Evolutionary conservation across 2,888 invertebrate species (phyloP), one percentile per base, ranked within the genome.

Genomic region (Dasysyrphus tricinctus): DNA sequence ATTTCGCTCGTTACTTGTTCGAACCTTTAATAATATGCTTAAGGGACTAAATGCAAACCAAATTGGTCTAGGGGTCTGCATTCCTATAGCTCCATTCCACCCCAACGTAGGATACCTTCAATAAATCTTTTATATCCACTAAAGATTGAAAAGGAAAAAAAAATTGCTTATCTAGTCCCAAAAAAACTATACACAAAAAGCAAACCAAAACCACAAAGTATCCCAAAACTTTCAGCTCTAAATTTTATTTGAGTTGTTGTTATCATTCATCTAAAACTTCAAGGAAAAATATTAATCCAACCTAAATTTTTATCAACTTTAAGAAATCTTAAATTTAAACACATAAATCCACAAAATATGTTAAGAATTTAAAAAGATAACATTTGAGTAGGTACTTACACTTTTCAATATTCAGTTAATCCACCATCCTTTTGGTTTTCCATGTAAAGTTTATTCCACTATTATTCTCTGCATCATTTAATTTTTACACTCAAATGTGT

Each of bases 321-420:
- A 34, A n/a, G n/a, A n/a, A 34, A 34, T 57, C 57, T 16, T 34
- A 16, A 57, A 34, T 34, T 56, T 34, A 34, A n/a, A 5, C 14
- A 34, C 34, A 34, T 34, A 34, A 57, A 34, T 44, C 32, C 24
- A 24, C 6, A 39, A 3, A 61, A 24, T 8, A 14, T 12, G 47
- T 44, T 16, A 65, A 16, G n/a, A 16, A 65, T 65, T 34, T n/a
- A 34, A 39, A 39, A 51, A 16, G 5, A 61, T 16, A 16, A 51
- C 16, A 37, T 7, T 7, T 9, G 7, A 57, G 65, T 24, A 6
- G 57, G 56, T 85, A 85, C 85, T 59, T 69, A 81, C 81, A 85
- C 85, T 63, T 78, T 77, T 77, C 14, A 81, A 47, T 12, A 44
- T 51, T 74, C 74, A 47, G 69, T 78, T 85, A 85, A 81, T 85